Evolutionary conservation across 2,797 vertebrate species (phyloP).

Genomic region (Helostoma temminkii): DNA sequence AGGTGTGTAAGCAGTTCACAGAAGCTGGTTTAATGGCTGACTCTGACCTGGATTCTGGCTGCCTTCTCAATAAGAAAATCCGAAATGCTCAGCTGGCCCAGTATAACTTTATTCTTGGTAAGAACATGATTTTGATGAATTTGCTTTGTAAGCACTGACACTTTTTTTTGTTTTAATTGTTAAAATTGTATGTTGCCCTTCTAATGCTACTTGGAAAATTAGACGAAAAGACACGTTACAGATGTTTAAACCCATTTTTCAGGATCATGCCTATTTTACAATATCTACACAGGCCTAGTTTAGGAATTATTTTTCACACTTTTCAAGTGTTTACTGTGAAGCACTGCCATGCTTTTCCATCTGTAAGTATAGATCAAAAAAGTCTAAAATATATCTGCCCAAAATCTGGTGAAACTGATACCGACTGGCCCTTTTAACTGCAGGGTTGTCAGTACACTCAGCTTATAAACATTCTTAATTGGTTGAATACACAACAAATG

Average conservation of each 20-base stretch:
- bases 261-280: neutral
- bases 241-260: neutral
- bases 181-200: neutral
- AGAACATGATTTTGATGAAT: too few species aligned
- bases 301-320: too few species aligned
- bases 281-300: too few species aligned
- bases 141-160: too few species aligned
- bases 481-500: conserved; percentile 23
- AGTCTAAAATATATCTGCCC: too few species aligned
- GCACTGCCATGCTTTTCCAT: neutral
- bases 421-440: neutral
- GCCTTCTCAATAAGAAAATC: conserved; percentile 96
- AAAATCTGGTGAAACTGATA: neutral
- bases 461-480: conserved; percentile 20
- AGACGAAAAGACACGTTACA: neutral
- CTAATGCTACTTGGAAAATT: neutral
- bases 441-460: neutral
- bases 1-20: conserved; percentile 91
- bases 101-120: conserved; percentile 97
- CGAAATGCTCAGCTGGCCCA: conserved; percentile 94
- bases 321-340: too few species aligned
- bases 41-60: conserved; percentile 91
- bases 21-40: conserved; percentile 94
- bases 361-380: neutral
- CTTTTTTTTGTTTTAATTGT: too few species aligned